Percentiles rank a stretch among this genome's conserved stretches.
phyloP scores from a whole-genome alignment of 2,888 invertebrate genomes.

The Dicranocentrus wangi region DNA sequence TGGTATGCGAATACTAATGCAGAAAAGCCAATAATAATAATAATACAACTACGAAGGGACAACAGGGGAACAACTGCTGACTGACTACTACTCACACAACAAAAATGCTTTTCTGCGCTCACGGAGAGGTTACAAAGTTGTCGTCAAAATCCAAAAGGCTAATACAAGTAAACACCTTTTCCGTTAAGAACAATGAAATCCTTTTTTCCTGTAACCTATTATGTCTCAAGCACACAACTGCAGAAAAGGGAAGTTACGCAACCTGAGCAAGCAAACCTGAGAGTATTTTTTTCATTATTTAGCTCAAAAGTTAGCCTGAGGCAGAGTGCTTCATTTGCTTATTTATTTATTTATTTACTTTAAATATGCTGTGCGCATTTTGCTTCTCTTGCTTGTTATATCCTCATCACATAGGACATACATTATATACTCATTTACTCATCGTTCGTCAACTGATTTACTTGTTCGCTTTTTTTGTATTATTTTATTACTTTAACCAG shows the following conservation, averaged over 20 bases:
- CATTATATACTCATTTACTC: no score
- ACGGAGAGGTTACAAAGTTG: not conserved
- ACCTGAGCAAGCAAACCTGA: not conserved
- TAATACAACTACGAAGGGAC: not conserved
- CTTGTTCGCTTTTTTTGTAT: no score
- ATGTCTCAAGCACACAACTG: not conserved
- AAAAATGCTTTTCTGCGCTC: not conserved
- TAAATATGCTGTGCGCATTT: not conserved
- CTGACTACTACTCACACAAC: not conserved
- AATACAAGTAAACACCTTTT: conserved; percentile 7
- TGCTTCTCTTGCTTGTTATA: not conserved
- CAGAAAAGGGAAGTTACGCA: conserved; percentile 28
- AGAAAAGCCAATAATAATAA: no score
- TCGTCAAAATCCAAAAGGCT: not conserved
- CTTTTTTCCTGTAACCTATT: not conserved
- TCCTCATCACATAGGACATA: not conserved
- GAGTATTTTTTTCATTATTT: not conserved
- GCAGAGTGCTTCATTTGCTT: not conserved
- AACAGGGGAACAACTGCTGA: not conserved
- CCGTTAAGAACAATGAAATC: conserved; percentile 22
- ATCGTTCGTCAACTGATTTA: no score
- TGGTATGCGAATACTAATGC: not conserved
- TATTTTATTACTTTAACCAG: conserved; percentile 4
- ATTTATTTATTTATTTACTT: not conserved
- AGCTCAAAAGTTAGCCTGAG: not conserved